phyloP scores from a whole-genome alignment of 2,888 invertebrate species.

The Lordiphosa andalusiaca region DNA sequence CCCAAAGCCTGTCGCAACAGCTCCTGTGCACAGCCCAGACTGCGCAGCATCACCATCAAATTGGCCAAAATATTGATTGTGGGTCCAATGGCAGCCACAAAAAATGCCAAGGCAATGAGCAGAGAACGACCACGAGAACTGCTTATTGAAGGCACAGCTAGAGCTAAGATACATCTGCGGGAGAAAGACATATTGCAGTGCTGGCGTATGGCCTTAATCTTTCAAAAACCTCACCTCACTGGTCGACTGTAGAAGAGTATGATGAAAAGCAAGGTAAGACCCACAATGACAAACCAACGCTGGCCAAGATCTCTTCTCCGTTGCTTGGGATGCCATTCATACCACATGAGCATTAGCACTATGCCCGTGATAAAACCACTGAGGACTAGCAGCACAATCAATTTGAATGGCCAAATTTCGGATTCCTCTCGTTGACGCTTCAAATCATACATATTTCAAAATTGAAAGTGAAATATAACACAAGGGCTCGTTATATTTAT shows the following conservation, averaged over 20 bases:
- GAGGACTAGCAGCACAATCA: slow-evolving; percentile 28
- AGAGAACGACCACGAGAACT: slow-evolving; percentile 89
- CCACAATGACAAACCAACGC: slow-evolving; percentile 10
- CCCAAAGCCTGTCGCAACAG: slow-evolving; percentile 85
- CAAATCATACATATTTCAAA: background rate
- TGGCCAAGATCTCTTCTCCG: slow-evolving; percentile 16
- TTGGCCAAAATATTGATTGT: slow-evolving; percentile 88
- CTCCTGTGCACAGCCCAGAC: slow-evolving; percentile 89
- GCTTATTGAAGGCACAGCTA: slow-evolving; percentile 88
- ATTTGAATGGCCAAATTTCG: slow-evolving; percentile 35
- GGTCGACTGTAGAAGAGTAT: slow-evolving; percentile 55
- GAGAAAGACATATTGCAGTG: background rate
- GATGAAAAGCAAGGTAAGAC: slow-evolving; percentile 30
- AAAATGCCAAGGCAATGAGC: slow-evolving; percentile 87
- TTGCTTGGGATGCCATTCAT: slow-evolving; percentile 35
- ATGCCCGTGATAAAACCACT: slow-evolving; percentile 65
- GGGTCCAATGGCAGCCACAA: slow-evolving; percentile 88
- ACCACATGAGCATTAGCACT: slow-evolving; percentile 50
- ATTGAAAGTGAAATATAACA: too few species aligned
- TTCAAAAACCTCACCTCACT: slow-evolving; percentile 52
- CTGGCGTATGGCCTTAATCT: accelerated
- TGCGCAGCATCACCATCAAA: slow-evolving; percentile 86
- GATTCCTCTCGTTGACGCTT: background rate
- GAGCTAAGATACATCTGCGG: slow-evolving; percentile 84
- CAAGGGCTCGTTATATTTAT: too few species aligned